phyloP scores from a whole-genome alignment of 2,797 vertebrate species.

The Syndactyla subalaris region DNA sequence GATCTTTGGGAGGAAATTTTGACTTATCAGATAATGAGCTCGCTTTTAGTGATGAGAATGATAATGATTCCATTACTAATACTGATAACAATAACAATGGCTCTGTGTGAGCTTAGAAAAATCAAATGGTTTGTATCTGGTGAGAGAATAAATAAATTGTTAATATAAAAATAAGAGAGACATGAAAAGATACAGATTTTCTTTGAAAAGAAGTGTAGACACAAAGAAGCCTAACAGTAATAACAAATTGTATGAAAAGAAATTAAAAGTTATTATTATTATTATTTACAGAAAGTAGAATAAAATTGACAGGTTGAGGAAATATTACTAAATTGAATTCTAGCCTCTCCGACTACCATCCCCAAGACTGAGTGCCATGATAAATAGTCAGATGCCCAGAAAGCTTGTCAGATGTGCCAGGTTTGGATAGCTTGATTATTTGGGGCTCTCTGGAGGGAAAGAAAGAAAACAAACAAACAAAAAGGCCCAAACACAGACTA shows the following conservation, averaged over 20 bases:
- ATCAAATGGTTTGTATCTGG: constrained; percentile 49
- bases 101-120: constrained; percentile 11
- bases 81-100: constrained; percentile 62
- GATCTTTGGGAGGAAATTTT: constrained; percentile 62
- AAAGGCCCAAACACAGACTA: neutral
- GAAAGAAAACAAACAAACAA: neutral
- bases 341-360: neutral
- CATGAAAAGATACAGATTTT: neutral
- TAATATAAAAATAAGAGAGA: constrained; percentile 19
- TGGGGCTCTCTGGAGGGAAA: neutral
- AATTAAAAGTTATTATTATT: neutral
- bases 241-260: neutral
- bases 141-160: constrained; percentile 43
- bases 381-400: neutral
- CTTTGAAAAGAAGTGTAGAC: neutral
- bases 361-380: neutral
- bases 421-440: neutral
- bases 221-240: neutral
- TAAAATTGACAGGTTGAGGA: neutral
- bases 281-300: neutral
- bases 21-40: constrained; percentile 73
- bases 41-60: constrained; percentile 67
- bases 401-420: neutral
- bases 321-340: constrained; percentile 9
- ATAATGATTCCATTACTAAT: constrained; percentile 66